Evolutionary conservation across 2,888 invertebrate genomes (phyloP), one percentile per base, ranked within the genome.

Genomic region (Epirrita christyi): DNA sequence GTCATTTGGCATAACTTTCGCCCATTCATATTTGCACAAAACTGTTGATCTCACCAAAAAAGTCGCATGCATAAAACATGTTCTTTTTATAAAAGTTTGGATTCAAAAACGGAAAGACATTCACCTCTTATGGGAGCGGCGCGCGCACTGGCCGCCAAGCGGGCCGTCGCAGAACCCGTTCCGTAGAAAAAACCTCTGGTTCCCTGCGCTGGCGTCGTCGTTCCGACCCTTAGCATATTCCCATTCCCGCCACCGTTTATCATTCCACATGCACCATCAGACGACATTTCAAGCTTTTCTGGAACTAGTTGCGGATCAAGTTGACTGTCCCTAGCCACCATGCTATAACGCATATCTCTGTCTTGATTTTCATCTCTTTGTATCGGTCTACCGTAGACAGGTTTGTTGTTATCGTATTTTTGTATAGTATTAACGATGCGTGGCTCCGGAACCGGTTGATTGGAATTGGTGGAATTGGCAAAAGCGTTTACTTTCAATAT

Each of bases 81-180:
- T 56, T 59, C 52, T 56, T 68, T 67, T 68, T 70, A 69, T 64
- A 67, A 63, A 67, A 72, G 73, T 75, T 78, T 62, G 67, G 72
- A 73, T 76, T 78, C 73, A 63, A 73, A 65, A 74, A 77, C 68
- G 66, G 70, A 75, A 81, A 90, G 89, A 90, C 92, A 90, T 88
- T 92, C 91, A 92, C 92, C 92, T 92, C 86, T 82, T 59, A 70
- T 71, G 77, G 84, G 67, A 82, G 85, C 85, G 85, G 78, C 83
- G 87, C 83, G 88, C 88, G 86, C 81, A 95, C 93, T 89, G 95
- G 93, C 91, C 91, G 93, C 80, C 93, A 87, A 92, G 93, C 80
- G 93, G 91, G 85, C 93, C 93, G 75, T 76, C 64, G 78, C 80
- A 79, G 85, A 89, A 90, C 89, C 86, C 79, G 88, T 91, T 92